Evolutionary conservation across 1,140 invertebrate species (phyloP).

Genomic region (Contarinia nasturtii): DNA sequence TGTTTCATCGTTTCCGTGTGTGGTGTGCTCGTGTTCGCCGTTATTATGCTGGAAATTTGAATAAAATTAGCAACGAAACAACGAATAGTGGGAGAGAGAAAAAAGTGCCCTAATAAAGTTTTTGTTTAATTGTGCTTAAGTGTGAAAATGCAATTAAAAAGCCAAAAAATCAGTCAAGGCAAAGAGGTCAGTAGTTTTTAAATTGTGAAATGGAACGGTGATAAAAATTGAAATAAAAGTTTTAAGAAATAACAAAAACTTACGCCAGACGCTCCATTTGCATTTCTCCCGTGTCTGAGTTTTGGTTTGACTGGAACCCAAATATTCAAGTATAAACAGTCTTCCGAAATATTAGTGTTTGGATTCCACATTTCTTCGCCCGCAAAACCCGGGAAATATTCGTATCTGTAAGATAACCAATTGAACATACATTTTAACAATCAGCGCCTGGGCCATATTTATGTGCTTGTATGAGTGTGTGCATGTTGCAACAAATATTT

Average conservation of each 20-base stretch:
- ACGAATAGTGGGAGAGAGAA: background rate
- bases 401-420: conserved; percentile 29
- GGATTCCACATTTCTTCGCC: conserved; percentile 95
- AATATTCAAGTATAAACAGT: conserved; percentile 83
- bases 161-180: no score
- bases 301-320: conserved; percentile 68
- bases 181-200: background rate
- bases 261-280: conserved; percentile 19
- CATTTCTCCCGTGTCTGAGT: conserved; percentile 36
- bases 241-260: no score
- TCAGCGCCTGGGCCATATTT: no score
- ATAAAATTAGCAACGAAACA: background rate
- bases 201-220: background rate
- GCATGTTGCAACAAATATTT: no score
- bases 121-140: no score
- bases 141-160: no score
- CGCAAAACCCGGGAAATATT: conserved; percentile 72
- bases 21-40: conserved; percentile 5
- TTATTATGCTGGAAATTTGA: conserved; percentile 1
- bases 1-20: background rate
- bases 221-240: no score
- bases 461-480: no score
- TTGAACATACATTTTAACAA: no score
- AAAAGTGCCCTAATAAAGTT: no score
- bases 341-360: conserved; percentile 80